Evolutionary conservation across 2,797 vertebrate genomes (phyloP), one percentile per base, ranked within the genome.

Genomic region (Gallinago solitaria): DNA sequence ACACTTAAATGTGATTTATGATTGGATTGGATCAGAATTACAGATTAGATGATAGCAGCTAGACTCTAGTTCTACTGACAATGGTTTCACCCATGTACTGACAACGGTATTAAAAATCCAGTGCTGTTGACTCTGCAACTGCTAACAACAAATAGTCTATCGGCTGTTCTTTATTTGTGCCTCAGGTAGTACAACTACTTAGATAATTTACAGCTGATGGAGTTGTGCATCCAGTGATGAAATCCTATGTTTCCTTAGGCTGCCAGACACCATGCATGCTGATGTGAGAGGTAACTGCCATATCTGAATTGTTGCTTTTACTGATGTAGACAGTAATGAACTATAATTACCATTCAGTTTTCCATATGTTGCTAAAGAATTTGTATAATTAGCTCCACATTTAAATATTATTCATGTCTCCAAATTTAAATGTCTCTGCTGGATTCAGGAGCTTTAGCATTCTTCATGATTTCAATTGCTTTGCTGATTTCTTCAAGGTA

Each of bases 371-470:
- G 1, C 82, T 91, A 37, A 96, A 93, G 85, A 94, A 89, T 89
- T 95, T 71, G 61, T 92, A 53, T 91, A 94, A 97, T 97, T 96
- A 95, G 80, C 87, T 96, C 87, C 87, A 50, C 68, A 95, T 95
- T 95, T 91, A 94, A 96, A 79, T 89, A 91, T 88, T 94, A 97
- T 94, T 91, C 84, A 94, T 85, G 82, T 91, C 41, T 90, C 82
- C 61, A 85, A 85, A 93, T 94, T 75, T 95, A 94, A 87, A 94
- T 92, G 64, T 57, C 75, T 91, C 89, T 94, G 65, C 64, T 91
- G 64, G 76, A 91, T 95, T 69, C 76, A 89, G 75, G 32, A 93
- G 73, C 39, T 88, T 91, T 78, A 60, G 18, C n/a, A 56, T 87
- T 85, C 76, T 79, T 89, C 68, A 85, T 60, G 17, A 89, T 89